Evolutionary conservation across 2,113 vertebrate species (phyloP), one percentile per base, ranked within the genome.

Genomic region (Forbesichthys papilliferus): DNA sequence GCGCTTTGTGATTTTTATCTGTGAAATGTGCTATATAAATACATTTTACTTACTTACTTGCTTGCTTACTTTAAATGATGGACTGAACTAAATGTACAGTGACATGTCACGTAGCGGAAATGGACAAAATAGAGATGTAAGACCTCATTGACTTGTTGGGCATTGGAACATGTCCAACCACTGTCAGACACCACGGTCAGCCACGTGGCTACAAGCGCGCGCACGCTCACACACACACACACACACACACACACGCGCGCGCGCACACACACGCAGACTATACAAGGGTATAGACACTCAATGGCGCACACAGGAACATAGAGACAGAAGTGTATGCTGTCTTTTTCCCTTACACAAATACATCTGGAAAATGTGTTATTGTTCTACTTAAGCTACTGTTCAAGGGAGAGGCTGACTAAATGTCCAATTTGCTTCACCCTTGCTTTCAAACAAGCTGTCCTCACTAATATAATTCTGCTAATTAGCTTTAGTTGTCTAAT

Each of bases 121-220:
- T 51, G 48, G 52, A 20, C 49, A 10, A 52, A 57, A 27, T n/a
- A 47, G 55, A 49, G 36, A 68, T 36, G 12, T 20, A 68, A 33
- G 51, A 66, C 46, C 42, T 61, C 67, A 69, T 42, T 51, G 20
- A 56, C n/a, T 66, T 66, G 52, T 47, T 33, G 58, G 48, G 16
- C 10, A 68, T 56, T 68, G 66, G 56, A 60, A 47, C 56, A 27
- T 56, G 51, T 51, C 66, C 67, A 69, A 48, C 12, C 47, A n/a
- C 47, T 49, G 47, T 69, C 67, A 69, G 34, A 13, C 67, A 59
- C 36, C 18, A 42, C n/a, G 18, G 9, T 11, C 36, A 51, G 53
- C 33, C 61, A 64, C 59, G 47, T 49, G 20, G 42, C 63, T 20
- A 64, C 57, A 11, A 27, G 54, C 4, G 5, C 33, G 0, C 57